Conservation (phyloP, 2,113 vertebrate genomes). For the Ariopsis seemanni region DNA sequence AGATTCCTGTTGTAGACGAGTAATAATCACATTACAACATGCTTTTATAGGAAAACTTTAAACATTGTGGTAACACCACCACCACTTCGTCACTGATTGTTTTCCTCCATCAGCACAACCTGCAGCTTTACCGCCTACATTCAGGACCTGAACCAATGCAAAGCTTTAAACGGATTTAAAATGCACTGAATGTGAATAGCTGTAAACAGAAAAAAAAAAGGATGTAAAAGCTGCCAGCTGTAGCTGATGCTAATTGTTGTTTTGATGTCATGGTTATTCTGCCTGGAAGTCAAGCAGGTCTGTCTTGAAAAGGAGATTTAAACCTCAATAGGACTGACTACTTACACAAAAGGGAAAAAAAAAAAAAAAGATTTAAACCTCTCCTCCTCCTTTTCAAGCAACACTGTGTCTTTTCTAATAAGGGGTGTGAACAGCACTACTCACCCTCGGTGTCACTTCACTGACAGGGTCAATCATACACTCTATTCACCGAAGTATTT, state of each 20-base stretch:
- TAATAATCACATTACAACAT: background rate
- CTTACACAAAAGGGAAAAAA: background rate
- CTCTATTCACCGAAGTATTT: background rate
- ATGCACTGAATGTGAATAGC: no score
- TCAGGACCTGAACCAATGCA: background rate
- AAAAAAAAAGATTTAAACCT: background rate
- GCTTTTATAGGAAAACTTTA: background rate
- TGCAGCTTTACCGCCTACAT: background rate
- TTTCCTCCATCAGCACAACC: background rate
- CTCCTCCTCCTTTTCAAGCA: background rate
- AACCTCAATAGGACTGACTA: background rate
- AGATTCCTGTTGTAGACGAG: background rate
- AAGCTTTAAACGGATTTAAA: background rate
- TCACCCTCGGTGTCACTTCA: background rate
- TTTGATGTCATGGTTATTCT: background rate
- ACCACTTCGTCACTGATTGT: background rate
- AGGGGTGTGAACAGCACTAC: background rate
- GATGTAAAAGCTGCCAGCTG: background rate
- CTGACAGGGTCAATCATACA: background rate
- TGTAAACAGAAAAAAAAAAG: no score
- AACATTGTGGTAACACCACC: background rate
- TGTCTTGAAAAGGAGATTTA: background rate
- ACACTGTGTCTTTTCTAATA: background rate
- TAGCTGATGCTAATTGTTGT: background rate
- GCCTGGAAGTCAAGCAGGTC: conserved; percentile 8